A percentile compares a stretch with the other conserved stretches of the same genome.
Evolutionary conservation across 2,888 invertebrate species (phyloP).

Genomic region (Caenorhabditis zanzibari): DNA sequence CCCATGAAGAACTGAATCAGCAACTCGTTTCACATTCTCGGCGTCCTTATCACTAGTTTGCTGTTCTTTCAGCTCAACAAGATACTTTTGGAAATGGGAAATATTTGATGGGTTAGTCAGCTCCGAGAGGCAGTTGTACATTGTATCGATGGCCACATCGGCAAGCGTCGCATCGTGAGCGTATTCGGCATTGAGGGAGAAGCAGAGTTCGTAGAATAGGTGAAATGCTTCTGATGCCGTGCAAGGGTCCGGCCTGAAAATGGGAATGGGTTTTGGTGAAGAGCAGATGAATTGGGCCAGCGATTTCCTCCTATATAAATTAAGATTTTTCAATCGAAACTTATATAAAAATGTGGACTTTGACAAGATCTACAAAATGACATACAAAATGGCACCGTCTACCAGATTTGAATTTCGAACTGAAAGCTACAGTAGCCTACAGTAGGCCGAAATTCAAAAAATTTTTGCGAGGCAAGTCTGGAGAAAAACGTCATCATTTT

Average conservation of each 20-base stretch:
- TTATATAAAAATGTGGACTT: too few relatives aligned
- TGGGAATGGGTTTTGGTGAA: too few relatives aligned
- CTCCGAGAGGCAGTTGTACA: constrained; percentile 52
- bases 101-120: constrained; percentile 26
- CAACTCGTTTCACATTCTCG: constrained; percentile 29
- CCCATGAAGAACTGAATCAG: constrained; percentile 57
- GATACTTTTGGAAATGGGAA: constrained; percentile 22
- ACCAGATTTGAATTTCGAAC: too few relatives aligned
- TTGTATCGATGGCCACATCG: constrained; percentile 40
- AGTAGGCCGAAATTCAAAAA: too few relatives aligned
- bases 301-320: too few relatives aligned
- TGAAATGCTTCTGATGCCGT: constrained; percentile 19
- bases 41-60: constrained; percentile 12
- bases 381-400: too few relatives aligned
- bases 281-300: too few relatives aligned
- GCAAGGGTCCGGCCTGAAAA: constrained; percentile 19
- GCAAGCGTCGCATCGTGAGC: constrained; percentile 34
- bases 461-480: too few relatives aligned
- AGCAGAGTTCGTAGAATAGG: constrained; percentile 56
- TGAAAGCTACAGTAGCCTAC: too few relatives aligned
- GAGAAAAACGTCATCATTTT: too few relatives aligned
- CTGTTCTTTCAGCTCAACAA: background rate
- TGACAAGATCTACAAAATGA: too few relatives aligned
- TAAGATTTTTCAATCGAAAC: too few relatives aligned
- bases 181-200: constrained; percentile 44